Evolutionary conservation across 23 tunicate genomes (phyloP), one percentile per base, ranked within the genome.

Genomic region (Botrylloides violaceus): DNA sequence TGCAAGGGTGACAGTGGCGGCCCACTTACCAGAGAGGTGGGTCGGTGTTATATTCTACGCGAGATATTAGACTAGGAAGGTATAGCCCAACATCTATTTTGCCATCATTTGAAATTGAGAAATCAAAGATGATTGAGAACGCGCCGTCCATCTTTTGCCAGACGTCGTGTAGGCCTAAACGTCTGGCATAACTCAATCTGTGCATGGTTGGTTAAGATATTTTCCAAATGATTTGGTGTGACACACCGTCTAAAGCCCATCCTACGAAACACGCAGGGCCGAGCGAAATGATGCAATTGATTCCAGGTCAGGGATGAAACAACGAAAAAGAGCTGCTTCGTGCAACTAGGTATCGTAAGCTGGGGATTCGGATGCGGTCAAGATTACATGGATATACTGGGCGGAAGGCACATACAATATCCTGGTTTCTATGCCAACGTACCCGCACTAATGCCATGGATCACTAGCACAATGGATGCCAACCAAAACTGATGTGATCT

Each of bases 281-380:
- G n/a, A n/a, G n/a, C n/a, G n/a, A 43, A 43, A 43, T 24, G 18
- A 12, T 24, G 28, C n/a, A 7, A 24, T 34, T 63, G 5, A 5
- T 12, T n/a, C 23, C 22, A 79, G 83, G 76, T 79, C 1, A 50
- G 31, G 25, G 70, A 79, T 61, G 58, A 28, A 20, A 21, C 57
- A 32, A 79, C 83, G 3, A 79, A 59, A 49, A 38, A 61, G 48
- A 71, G 74, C 31, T 77, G 82, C 34, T 84, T 76, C 73, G 71
- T 84, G 26, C 92, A 84, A 57, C 56, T 84, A n/a, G 92, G 92
- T 21, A 78, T 84, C 34, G 92, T 84, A 5, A 84, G 84, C 58
- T 84, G 92, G 92, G 92, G 92, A 29, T 84, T 70, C 72, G 92
- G 92, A 5, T 84, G 92, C 29, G 92, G 83, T 20, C 78, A 61